A percentile compares a stretch with the other conserved stretches of the same genome.
These are phyloP conservation scores for Eupithecia subfuscata DNA, from an alignment of 2,888 invertebrate genomes.

Conservation along the genomic window DNA sequence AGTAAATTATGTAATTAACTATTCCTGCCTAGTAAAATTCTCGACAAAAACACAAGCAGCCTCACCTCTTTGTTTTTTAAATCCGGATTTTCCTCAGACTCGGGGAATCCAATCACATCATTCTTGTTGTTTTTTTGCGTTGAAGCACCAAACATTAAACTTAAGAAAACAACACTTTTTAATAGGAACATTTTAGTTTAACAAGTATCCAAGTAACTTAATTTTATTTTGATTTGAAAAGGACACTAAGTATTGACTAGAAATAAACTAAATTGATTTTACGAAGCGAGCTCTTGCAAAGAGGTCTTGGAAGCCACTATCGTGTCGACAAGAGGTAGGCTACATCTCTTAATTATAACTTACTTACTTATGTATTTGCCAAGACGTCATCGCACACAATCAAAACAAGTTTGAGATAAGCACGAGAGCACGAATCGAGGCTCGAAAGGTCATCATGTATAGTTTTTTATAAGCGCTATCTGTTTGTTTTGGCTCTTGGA, in stretches of 20 bases:
- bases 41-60: background rate
- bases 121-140: constrained; percentile 51
- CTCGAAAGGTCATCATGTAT: constrained; percentile 34
- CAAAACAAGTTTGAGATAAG: constrained; percentile 65
- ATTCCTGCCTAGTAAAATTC: background rate
- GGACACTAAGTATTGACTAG: constrained; percentile 36
- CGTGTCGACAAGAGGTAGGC: constrained; percentile 40
- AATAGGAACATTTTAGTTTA: constrained; percentile 48
- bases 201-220: background rate
- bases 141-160: constrained; percentile 49
- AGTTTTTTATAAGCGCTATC: background rate
- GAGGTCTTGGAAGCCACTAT: constrained; percentile 54
- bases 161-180: constrained; percentile 46
- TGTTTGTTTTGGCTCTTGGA: constrained; percentile 2
- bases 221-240: background rate
- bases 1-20: background rate
- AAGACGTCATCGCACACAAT: constrained; percentile 55
- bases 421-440: constrained; percentile 23
- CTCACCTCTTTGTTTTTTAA: constrained; percentile 69
- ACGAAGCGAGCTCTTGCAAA: constrained; percentile 42
- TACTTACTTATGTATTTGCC: constrained; percentile 42
- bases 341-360: constrained; percentile 24
- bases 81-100: constrained; percentile 67
- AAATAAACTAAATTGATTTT: constrained; percentile 1
- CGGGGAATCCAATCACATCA: constrained; percentile 74